Percentiles rank a stretch among this genome's conserved stretches.
Evolutionary conservation across 2,113 vertebrate species (phyloP).

Genomic region (Pseudolaguvia tuberculata): DNA sequence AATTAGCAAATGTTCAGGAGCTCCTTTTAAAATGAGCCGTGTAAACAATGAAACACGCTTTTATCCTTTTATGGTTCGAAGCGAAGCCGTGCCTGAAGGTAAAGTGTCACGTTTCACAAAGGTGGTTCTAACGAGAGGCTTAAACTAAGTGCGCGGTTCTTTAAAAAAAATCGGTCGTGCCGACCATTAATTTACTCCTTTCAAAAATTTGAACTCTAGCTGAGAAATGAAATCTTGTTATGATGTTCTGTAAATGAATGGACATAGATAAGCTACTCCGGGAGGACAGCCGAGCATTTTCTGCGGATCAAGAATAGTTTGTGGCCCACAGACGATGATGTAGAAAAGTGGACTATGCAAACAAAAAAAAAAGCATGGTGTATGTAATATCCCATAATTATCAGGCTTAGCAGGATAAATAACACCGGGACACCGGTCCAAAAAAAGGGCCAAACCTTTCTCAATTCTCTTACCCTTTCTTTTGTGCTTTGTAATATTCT

Average conservation of each 20-base stretch:
- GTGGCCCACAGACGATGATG: not conserved
- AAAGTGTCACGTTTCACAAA: too few species aligned
- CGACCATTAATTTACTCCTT: not conserved
- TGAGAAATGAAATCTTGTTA: not conserved
- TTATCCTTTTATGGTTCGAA: not conserved
- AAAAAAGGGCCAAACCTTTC: not conserved
- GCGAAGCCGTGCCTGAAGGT: not conserved
- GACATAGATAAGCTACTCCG: not conserved
- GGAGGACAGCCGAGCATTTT: too few species aligned
- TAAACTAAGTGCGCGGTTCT: not conserved
- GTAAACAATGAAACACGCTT: not conserved
- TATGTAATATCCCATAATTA: not conserved
- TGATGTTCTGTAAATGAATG: not conserved
- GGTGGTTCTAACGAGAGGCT: not conserved
- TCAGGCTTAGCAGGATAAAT: not conserved
- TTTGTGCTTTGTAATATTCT: not conserved
- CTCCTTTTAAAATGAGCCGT: not conserved
- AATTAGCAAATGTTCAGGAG: not conserved
- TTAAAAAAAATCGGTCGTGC: not conserved
- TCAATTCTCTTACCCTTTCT: not conserved
- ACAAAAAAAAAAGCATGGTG: not conserved
- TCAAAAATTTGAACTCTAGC: not conserved
- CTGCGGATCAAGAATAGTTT: not conserved
- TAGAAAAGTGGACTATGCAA: not conserved
- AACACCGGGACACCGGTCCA: not conserved